Evolutionary conservation across 2,113 vertebrate genomes (phyloP).

Genomic region (Monopterus albus): DNA sequence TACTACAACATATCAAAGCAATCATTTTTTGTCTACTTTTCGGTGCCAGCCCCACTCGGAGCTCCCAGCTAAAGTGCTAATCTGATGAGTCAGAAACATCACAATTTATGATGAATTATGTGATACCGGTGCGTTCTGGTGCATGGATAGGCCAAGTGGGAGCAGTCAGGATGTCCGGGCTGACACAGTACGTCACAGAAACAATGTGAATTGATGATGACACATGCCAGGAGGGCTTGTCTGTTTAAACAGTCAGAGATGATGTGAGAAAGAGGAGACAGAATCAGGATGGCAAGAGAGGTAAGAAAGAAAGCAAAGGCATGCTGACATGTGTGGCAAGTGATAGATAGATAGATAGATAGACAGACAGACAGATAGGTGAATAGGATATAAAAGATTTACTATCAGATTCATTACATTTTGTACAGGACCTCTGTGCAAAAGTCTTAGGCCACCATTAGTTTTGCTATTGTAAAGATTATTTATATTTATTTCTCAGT

Average conservation of each 20-base stretch:
- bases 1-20: conserved; percentile 51
- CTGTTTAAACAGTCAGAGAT: conserved; percentile 66
- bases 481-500: too few species aligned
- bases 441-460: too few species aligned
- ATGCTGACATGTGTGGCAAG: not conserved
- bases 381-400: too few species aligned
- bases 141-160: conserved; percentile 36
- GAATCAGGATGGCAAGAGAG: conserved; percentile 58
- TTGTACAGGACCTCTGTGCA: too few species aligned
- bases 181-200: conserved; percentile 46
- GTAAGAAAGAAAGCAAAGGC: conserved; percentile 12
- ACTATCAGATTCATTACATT: too few species aligned
- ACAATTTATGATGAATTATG: conserved; percentile 30
- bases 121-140: conserved; percentile 31
- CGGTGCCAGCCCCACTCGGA: conserved; percentile 28
- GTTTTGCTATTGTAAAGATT: too few species aligned
- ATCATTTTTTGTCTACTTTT: conserved; percentile 53
- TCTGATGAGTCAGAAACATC: conserved; percentile 49
- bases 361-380: too few species aligned
- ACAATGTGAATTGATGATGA: conserved; percentile 47
- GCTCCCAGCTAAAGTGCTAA: conserved; percentile 49
- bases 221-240: conserved; percentile 64
- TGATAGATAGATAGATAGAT: too few species aligned
- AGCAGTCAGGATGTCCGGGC: conserved; percentile 49
- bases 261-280: conserved; percentile 62